phyloP scores from a whole-genome alignment of 2,888 invertebrate species.

The Athalia circularis region DNA sequence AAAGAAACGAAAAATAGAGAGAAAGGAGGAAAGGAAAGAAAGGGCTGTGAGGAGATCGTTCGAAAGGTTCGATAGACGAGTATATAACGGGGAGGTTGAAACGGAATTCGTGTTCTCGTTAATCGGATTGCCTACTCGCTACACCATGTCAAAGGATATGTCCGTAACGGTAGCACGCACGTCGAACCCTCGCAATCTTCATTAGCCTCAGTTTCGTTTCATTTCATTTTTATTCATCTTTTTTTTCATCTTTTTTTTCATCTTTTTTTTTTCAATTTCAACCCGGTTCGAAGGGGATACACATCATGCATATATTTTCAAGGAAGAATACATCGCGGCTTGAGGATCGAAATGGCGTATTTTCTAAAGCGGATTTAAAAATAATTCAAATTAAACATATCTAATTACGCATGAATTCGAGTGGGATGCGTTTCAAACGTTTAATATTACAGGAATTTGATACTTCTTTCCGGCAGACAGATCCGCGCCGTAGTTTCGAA shows the following conservation, averaged over 20 bases:
- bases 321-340: no score
- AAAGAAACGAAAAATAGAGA: neutral
- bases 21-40: neutral
- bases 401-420: no score
- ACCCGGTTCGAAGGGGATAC: neutral
- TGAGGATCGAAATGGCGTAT: no score
- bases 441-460: no score
- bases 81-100: slow-evolving; percentile 6
- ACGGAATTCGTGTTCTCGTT: slow-evolving; percentile 36
- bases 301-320: no score
- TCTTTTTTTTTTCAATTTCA: neutral
- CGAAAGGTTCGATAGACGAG: neutral
- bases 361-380: no score
- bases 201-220: neutral
- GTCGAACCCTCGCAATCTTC: neutral
- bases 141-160: neutral
- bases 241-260: neutral
- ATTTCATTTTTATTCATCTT: neutral
- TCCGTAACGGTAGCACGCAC: neutral
- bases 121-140: slow-evolving; percentile 19
- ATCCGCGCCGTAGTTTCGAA: no score
- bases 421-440: no score
- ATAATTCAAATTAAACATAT: no score
- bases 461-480: no score
- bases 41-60: neutral